These are phyloP conservation scores for Cichlasoma orientale DNA, from an alignment of 2,797 vertebrate genomes.

Conservation along the genomic window DNA sequence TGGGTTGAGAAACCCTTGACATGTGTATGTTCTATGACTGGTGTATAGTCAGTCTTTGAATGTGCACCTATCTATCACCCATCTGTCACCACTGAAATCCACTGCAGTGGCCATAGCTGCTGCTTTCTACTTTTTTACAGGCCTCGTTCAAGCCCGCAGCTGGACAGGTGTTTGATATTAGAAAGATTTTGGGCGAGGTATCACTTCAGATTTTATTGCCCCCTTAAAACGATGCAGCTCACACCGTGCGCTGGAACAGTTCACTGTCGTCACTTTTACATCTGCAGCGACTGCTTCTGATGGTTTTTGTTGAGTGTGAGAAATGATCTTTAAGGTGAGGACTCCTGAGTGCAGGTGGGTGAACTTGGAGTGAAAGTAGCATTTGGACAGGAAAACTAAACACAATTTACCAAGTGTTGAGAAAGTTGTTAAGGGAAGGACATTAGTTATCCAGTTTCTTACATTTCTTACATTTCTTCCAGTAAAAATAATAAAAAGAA, in stretches of 20 bases:
- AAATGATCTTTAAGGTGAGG: not conserved
- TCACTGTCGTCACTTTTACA: constrained; percentile 2
- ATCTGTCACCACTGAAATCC: not conserved
- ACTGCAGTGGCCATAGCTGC: not conserved
- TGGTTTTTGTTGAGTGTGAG: not conserved
- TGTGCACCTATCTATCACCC: not conserved
- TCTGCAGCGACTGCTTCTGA: not conserved
- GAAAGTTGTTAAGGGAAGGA: not conserved
- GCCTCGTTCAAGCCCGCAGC: constrained; percentile 17
- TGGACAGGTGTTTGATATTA: constrained; percentile 42
- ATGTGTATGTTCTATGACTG: not conserved
- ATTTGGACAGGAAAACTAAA: not conserved
- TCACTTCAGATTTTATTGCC: constrained; percentile 24
- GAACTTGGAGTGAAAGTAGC: not conserved
- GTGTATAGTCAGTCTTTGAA: not conserved
- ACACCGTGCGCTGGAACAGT: not conserved
- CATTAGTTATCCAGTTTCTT: not conserved
- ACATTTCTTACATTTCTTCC: not conserved
- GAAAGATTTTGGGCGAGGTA: constrained; percentile 21
- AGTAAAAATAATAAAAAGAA: not conserved
- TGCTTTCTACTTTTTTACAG: constrained; percentile 11
- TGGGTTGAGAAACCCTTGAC: not conserved
- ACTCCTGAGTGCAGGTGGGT: no score
- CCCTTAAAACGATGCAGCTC: constrained; percentile 23
- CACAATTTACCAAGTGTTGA: not conserved